Conservation (phyloP, 1,140 invertebrate genomes). For the Metopolophium dirhodum region DNA sequence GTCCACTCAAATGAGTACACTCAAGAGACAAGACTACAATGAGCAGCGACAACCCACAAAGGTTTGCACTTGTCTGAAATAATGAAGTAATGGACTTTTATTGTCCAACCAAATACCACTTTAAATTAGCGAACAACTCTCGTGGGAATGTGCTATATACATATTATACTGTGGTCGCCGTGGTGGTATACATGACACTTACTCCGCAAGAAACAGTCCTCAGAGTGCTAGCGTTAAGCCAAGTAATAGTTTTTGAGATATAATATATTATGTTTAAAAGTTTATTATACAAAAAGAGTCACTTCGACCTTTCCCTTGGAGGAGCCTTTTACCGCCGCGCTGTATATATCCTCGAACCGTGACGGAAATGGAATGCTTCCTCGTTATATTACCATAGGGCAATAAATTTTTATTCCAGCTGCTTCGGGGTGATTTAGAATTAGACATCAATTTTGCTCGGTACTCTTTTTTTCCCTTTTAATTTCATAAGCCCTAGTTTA, state of each 20-base stretch:
- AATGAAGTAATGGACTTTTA: constrained; percentile 49
- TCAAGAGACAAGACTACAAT: constrained; percentile 5
- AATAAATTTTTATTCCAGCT: constrained; percentile 44
- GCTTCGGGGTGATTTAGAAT: not conserved
- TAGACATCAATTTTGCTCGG: not conserved
- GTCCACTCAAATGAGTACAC: not conserved
- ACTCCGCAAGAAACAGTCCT: constrained; percentile 12
- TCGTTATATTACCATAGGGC: constrained; percentile 4
- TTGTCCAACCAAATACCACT: constrained; percentile 31
- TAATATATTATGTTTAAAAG: constrained; percentile 36
- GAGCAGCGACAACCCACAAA: not conserved
- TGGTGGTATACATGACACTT: not conserved
- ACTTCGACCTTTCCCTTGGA: constrained; percentile 17
- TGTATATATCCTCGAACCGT: constrained; percentile 23
- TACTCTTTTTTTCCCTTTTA: constrained; percentile 14
- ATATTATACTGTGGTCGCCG: not conserved
- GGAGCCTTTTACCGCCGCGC: not conserved
- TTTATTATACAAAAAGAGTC: constrained; percentile 41
- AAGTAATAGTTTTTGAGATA: constrained; percentile 26
- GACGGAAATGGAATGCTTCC: constrained; percentile 28
- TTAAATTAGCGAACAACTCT: constrained; percentile 35
- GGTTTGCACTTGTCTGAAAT: not conserved
- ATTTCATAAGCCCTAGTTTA: not conserved
- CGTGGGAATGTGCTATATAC: not conserved
- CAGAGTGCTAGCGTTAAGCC: not conserved